phyloP scores from a whole-genome alignment of 2,797 vertebrate species.

The Chrysocyon brachyurus region DNA sequence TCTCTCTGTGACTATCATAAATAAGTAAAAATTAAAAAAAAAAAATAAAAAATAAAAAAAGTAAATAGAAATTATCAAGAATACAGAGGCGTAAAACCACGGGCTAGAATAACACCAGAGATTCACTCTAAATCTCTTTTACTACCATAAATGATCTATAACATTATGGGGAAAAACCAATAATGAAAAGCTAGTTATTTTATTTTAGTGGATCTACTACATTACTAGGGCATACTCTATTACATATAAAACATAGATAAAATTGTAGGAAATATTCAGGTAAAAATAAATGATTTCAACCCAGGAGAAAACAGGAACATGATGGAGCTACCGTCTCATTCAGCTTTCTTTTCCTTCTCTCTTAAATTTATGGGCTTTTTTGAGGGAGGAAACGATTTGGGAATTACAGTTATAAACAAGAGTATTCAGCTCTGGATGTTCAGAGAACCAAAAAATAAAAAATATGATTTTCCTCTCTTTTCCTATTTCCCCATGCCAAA shows the following conservation, averaged over 20 bases:
- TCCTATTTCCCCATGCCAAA: background rate
- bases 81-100: background rate
- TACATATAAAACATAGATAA: conserved; percentile 32
- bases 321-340: background rate
- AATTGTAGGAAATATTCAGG: conserved; percentile 18
- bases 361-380: conserved; percentile 7
- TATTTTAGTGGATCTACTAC: background rate
- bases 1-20: no score
- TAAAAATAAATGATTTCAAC: background rate
- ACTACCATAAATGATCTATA: conserved; percentile 30
- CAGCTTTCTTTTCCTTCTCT: conserved; percentile 48
- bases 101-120: background rate
- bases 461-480: background rate
- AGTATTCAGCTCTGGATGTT: background rate
- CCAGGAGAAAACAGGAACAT: background rate
- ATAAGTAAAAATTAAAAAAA: no score
- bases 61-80: conserved; percentile 35
- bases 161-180: conserved; percentile 35
- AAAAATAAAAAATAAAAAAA: background rate
- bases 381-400: background rate
- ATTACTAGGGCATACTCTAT: background rate
- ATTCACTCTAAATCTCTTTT: conserved; percentile 31
- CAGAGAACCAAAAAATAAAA: background rate
- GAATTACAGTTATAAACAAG: conserved; percentile 45
- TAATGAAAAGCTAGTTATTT: conserved; percentile 34